Evolutionary conservation across 2,113 vertebrate genomes (phyloP).

Genomic region (Colossoma macropomum): DNA sequence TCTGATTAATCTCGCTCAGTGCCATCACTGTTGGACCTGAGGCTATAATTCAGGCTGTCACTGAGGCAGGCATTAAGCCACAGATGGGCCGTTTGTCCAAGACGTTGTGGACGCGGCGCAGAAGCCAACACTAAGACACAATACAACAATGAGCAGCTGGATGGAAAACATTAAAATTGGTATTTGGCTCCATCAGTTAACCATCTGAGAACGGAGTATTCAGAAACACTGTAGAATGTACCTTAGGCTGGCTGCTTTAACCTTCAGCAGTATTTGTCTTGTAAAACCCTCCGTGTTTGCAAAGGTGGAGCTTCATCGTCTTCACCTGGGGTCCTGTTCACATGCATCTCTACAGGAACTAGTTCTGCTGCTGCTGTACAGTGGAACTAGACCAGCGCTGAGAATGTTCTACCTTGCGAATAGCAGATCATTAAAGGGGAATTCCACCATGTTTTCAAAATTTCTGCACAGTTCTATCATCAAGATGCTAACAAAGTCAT

Average conservation of each 20-base stretch:
- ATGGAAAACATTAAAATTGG: background rate
- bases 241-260: background rate
- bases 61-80: conserved; percentile 3
- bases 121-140: background rate
- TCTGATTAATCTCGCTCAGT: conserved; percentile 3
- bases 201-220: background rate
- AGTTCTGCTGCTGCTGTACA: background rate
- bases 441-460: too few relatives aligned
- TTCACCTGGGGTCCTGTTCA: background rate
- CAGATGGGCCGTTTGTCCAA: conserved; percentile 1
- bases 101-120: background rate
- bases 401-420: background rate
- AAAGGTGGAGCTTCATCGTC: background rate
- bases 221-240: background rate
- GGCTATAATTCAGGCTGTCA: conserved; percentile 3
- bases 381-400: background rate
- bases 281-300: background rate
- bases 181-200: background rate
- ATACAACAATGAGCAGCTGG: background rate
- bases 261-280: background rate
- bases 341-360: background rate
- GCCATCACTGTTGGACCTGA: background rate
- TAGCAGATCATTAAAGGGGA: too few relatives aligned
- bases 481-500: too few relatives aligned
- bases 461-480: too few relatives aligned